These are phyloP conservation scores for Anarsia innoxiella DNA, from an alignment of 2,888 invertebrate species.

Conservation along the genomic window DNA sequence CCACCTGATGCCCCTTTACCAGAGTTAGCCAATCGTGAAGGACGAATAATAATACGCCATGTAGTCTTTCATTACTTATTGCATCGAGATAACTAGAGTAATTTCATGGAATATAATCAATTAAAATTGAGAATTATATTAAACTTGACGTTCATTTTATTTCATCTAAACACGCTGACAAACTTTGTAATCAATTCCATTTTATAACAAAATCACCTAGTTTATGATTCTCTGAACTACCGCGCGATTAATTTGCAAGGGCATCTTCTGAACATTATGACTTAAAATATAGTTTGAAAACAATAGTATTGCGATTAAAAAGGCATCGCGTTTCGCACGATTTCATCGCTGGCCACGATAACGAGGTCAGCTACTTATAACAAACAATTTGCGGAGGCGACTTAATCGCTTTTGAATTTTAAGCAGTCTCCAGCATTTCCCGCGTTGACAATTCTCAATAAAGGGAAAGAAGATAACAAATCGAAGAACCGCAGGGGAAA, in stretches of 20 bases:
- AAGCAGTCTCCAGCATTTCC: slow-evolving; percentile 21
- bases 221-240: not conserved
- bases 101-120: not conserved
- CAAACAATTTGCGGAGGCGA: slow-evolving; percentile 22
- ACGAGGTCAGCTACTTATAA: slow-evolving; percentile 48
- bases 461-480: slow-evolving; percentile 18
- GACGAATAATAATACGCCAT: slow-evolving; percentile 22
- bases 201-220: too few species aligned
- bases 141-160: too few species aligned
- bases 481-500: slow-evolving; percentile 30
- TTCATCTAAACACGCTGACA: too few species aligned
- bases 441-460: not conserved
- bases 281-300: slow-evolving; percentile 22
- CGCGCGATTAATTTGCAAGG: slow-evolving; percentile 1
- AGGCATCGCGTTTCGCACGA: slow-evolving; percentile 59
- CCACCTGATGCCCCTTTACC: slow-evolving; percentile 31
- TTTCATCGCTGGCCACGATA: slow-evolving; percentile 35
- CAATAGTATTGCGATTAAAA: slow-evolving; percentile 45
- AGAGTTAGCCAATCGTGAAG: slow-evolving; percentile 36
- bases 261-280: not conserved
- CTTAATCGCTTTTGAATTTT: slow-evolving; percentile 24
- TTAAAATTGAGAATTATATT: not conserved
- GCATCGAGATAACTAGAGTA: slow-evolving; percentile 1
- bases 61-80: not conserved
- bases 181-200: too few species aligned